Conservation (phyloP, 2,797 vertebrate species). For the Miichthys miiuy region DNA sequence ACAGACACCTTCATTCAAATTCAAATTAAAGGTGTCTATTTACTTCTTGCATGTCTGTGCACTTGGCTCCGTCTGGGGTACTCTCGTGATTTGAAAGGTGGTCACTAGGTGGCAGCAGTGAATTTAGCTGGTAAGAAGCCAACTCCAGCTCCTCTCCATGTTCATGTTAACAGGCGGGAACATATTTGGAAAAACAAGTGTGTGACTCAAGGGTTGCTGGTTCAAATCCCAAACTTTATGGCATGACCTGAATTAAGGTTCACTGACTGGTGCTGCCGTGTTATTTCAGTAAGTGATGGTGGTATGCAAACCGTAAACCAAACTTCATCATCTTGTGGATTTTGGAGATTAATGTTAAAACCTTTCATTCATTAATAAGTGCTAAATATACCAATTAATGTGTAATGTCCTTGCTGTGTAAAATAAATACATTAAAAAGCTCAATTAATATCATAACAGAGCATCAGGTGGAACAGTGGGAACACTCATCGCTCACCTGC, state of each 20-base stretch:
- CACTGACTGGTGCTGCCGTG: not conserved
- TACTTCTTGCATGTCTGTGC: too few relatives aligned
- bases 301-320: not conserved
- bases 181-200: not conserved
- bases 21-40: too few relatives aligned
- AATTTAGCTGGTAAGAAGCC: conserved; percentile 38
- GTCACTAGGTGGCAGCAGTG: conserved; percentile 79
- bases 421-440: not conserved
- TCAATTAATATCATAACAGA: not conserved
- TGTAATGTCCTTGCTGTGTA: not conserved
- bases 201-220: not conserved
- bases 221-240: not conserved
- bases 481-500: not conserved
- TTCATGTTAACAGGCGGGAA: not conserved
- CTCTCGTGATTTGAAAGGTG: not conserved
- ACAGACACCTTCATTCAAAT: too few relatives aligned
- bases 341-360: not conserved
- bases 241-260: not conserved
- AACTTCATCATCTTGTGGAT: not conserved
- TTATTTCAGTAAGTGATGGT: not conserved
- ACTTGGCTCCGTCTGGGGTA: not conserved
- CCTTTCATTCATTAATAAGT: not conserved
- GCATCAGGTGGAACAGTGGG: not conserved
- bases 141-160: not conserved
- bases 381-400: not conserved